phyloP scores from a whole-genome alignment of 1,140 invertebrate species.

The Cherax quadricarinatus region DNA sequence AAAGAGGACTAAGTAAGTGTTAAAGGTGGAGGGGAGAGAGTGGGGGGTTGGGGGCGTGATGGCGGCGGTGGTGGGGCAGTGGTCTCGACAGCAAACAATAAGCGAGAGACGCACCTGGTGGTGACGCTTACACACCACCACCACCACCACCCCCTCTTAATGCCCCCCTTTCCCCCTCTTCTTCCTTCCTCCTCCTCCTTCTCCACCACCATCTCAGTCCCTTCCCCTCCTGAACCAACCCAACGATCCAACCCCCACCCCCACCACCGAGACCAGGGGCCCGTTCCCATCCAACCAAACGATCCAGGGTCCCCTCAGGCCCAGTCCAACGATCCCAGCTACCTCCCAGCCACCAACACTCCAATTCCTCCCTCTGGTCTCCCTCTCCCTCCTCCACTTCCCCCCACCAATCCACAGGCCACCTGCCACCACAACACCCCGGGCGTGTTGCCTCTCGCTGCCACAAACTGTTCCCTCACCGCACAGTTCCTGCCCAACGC shows the following conservation, averaged over 20 bases:
- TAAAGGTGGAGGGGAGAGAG: not conserved
- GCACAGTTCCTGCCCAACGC: not conserved
- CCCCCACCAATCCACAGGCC: not conserved
- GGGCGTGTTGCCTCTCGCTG: not conserved
- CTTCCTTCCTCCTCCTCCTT: too few relatives aligned
- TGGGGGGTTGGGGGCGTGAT: not conserved
- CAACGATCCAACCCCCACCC: not conserved
- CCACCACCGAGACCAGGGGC: not conserved
- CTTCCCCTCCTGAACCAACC: not conserved
- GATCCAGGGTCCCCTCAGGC: too few relatives aligned
- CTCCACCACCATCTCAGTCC: not conserved
- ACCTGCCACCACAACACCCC: not conserved
- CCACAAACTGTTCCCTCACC: not conserved
- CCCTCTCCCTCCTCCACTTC: not conserved
- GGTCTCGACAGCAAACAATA: slow-evolving; percentile 3
- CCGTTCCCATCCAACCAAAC: too few relatives aligned
- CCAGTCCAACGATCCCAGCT: too few relatives aligned
- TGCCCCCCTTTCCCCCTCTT: not conserved
- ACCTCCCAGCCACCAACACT: not conserved
- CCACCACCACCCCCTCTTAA: not conserved
- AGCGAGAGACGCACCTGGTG: not conserved
- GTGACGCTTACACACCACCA: not conserved
- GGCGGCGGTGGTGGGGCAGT: not conserved
- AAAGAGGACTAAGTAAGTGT: slow-evolving; percentile 17
- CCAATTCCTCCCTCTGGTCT: not conserved